Evolutionary conservation across 2,888 invertebrate genomes (phyloP).

Genomic region (Leptopilina drosophilae): DNA sequence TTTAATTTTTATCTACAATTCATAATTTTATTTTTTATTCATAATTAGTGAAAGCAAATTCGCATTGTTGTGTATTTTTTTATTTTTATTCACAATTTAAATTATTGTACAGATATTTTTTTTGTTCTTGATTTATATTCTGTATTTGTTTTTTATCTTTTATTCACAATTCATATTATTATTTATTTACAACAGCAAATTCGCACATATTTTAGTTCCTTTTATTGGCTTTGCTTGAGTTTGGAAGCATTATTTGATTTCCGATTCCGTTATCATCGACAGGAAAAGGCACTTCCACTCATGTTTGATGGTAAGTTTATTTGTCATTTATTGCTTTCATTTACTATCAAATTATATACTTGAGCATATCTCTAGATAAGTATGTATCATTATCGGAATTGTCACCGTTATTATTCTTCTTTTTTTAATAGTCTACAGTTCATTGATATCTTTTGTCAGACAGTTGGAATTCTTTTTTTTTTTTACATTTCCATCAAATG

Average conservation of each 20-base stretch:
- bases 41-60: too few relatives aligned
- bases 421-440: too few relatives aligned
- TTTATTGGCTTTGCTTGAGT: constrained; percentile 70
- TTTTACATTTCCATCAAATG: too few relatives aligned
- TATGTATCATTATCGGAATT: constrained; percentile 15
- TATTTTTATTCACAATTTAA: too few relatives aligned
- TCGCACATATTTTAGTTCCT: constrained; percentile 61
- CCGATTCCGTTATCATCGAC: constrained; percentile 67
- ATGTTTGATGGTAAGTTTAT: constrained; percentile 75
- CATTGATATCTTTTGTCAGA: too few relatives aligned
- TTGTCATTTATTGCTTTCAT: constrained; percentile 31
- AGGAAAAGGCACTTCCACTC: constrained; percentile 68
- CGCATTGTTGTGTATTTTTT: too few relatives aligned
- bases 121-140: constrained; percentile 21
- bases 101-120: not conserved
- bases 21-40: too few relatives aligned
- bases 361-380: not conserved
- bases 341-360: constrained; percentile 25
- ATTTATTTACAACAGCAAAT: constrained; percentile 43
- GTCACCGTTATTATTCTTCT: too few relatives aligned
- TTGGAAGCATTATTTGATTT: constrained; percentile 69
- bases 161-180: constrained; percentile 23
- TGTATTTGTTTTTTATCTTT: constrained; percentile 26
- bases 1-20: too few relatives aligned
- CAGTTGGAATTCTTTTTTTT: too few relatives aligned